These are phyloP conservation scores for Zaprionus taronus DNA, from an alignment of 1,140 invertebrate genomes.

Conservation along the genomic window DNA sequence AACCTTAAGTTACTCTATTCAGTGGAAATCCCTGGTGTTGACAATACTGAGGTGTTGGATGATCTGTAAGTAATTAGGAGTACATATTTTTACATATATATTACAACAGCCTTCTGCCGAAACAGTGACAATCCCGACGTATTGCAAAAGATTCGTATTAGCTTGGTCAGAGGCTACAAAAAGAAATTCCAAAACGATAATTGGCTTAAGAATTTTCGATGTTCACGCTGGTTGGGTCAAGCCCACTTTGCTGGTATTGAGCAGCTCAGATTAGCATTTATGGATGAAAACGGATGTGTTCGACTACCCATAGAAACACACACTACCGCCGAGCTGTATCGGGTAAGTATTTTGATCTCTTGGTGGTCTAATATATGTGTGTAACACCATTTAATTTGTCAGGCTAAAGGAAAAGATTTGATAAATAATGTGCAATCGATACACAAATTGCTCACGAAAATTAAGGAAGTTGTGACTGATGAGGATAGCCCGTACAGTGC, in stretches of 20 bases:
- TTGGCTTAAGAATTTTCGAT: background rate
- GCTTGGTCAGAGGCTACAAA: background rate
- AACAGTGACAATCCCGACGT: constrained; percentile 1
- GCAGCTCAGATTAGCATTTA: background rate
- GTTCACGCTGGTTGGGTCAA: background rate
- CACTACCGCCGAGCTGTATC: background rate
- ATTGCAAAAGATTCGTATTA: constrained; percentile 2
- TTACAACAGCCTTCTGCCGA: background rate
- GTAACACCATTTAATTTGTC: background rate
- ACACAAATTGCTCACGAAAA: background rate
- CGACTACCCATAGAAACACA: background rate
- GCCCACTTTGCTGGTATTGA: constrained; percentile 5
- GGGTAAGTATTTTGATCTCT: background rate
- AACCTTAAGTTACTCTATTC: constrained; percentile 27
- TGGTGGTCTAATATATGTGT: background rate
- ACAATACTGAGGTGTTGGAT: constrained; percentile 16
- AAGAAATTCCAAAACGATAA: background rate
- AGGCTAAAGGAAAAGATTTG: background rate
- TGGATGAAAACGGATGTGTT: background rate
- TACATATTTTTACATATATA: background rate
- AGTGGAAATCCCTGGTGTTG: constrained; percentile 16
- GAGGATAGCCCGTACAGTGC: constrained; percentile 16
- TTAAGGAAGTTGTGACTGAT: background rate
- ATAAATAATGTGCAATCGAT: background rate
- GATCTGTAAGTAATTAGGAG: constrained; percentile 26